These are phyloP conservation scores for Betta splendens DNA, from an alignment of 2,797 vertebrate genomes.

Conservation along the genomic window DNA sequence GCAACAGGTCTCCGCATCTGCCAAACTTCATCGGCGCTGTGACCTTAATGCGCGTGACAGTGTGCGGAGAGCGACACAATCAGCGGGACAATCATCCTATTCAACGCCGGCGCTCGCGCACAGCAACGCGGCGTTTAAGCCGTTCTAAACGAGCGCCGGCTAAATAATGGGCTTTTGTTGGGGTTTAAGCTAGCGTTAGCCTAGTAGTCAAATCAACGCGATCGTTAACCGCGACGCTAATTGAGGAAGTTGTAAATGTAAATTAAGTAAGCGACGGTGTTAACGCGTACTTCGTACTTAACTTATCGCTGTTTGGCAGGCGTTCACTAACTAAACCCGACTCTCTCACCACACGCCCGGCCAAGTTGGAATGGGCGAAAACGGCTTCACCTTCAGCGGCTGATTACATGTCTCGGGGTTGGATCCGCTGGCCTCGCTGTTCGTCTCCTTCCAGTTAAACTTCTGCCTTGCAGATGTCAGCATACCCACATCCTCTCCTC, in stretches of 20 bases:
- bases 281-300: not conserved
- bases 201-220: not conserved
- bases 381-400: slow-evolving; percentile 52
- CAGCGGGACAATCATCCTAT: slow-evolving; percentile 5
- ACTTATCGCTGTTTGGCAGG: not conserved
- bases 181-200: not conserved
- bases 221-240: not conserved
- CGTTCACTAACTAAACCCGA: not conserved
- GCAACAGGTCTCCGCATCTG: slow-evolving; percentile 51
- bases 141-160: not conserved
- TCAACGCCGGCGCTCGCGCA: slow-evolving; percentile 1
- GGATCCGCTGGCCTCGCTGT: slow-evolving; percentile 35
- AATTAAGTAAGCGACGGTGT: slow-evolving; percentile 1
- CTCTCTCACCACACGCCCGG: not conserved
- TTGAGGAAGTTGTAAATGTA: not conserved
- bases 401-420: slow-evolving; percentile 64
- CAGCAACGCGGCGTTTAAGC: slow-evolving; percentile 13
- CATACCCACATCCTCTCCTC: slow-evolving; percentile 67
- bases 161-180: not conserved
- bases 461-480: slow-evolving; percentile 77
- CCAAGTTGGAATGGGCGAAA: not conserved
- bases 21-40: slow-evolving; percentile 4
- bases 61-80: not conserved
- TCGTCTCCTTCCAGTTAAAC: slow-evolving; percentile 45
- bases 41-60: not conserved